Percentiles rank a stretch among this genome's conserved stretches.
phyloP scores from a whole-genome alignment of 2,888 invertebrate species.

The Disparrhopalites patrizii region DNA sequence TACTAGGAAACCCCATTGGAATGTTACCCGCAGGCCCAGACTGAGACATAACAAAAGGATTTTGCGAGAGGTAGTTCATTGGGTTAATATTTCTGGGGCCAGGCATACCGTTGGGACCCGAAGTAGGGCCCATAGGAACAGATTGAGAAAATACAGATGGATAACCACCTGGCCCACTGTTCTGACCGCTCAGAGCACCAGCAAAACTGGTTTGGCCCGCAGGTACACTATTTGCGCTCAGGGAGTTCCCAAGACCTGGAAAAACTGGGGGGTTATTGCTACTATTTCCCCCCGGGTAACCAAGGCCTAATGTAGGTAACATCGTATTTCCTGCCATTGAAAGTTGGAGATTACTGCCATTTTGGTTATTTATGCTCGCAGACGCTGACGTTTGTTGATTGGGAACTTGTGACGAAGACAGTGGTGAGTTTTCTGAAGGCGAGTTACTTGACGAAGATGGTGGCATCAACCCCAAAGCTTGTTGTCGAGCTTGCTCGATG shows the following conservation, averaged over 20 bases:
- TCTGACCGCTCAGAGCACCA: conserved; percentile 12
- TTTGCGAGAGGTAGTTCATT: conserved; percentile 3
- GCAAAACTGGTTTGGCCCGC: conserved; percentile 17
- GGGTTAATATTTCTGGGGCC: conserved; percentile 21
- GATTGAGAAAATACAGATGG: conserved; percentile 16
- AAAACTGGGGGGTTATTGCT: conserved; percentile 5
- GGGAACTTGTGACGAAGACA: not conserved
- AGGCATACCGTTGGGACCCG: not conserved
- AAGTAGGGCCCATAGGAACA: not conserved
- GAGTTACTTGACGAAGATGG: conserved; percentile 2
- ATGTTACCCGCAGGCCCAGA: conserved; percentile 7
- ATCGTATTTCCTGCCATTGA: conserved; percentile 6
- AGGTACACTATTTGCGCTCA: conserved; percentile 2
- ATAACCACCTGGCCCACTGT: conserved; percentile 15
- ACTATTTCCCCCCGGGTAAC: conserved; percentile 1
- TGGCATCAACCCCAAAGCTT: conserved; percentile 61
- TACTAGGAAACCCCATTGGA: conserved; percentile 18
- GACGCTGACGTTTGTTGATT: not conserved
- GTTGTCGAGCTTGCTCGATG: conserved; percentile 81
- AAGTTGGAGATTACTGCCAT: conserved; percentile 5
- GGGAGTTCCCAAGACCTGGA: conserved; percentile 13
- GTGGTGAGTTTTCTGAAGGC: not conserved
- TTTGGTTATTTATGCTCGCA: conserved; percentile 1
- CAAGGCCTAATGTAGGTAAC: conserved; percentile 18
- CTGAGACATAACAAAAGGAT: conserved; percentile 16